Evolutionary conservation across 2,888 invertebrate species (phyloP), one percentile per base, ranked within the genome.

Genomic region (Chydorus sphaericus): DNA sequence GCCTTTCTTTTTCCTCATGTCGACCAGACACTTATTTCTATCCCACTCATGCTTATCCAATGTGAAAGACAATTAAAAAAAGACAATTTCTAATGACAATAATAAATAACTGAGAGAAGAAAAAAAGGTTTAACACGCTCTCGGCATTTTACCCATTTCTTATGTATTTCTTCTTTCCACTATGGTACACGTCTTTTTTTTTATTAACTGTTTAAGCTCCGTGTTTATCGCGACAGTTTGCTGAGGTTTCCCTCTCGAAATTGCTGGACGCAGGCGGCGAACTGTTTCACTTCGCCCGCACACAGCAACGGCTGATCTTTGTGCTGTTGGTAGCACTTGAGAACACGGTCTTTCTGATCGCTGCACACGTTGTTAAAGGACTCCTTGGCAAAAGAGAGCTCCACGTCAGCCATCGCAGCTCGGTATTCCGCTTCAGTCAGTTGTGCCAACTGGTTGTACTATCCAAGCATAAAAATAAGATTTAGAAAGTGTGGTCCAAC

Each of bases 291-390:
- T n/a, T 48, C 33, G 20, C 31, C 28, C 18, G 54, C 30, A 30
- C 57, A 57, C 31, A 33, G 30, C 14, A 57, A 52, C 1, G 53
- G 31, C 29, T 54, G 29, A 14, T 36, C 38, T 23, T 39, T 31
- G 29, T 57, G 29, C 14, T 57, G 54, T 23, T 26, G 28, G 36
- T 57, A 57, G 29, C 57, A 57, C 16, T 54, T 31, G 8, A 48
- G 57, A n/a, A 57, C 54, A 7, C 37, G 49, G 4, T 18, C 48
- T 33, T 48, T 48, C 8, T 33, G 31, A 28, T 57, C 48, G 18
- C 23, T 30, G 37, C 57, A 54, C n/a, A 57, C 29, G 20, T 55
- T 37, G 16, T 48, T 36, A 23, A 33, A 53, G 14, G 23, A 37
- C n/a, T 54, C 37, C 11, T 52, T 36, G 14, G 48, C 33, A 20